These are phyloP conservation scores for Danaus melanippus DNA, from an alignment of 1,140 invertebrate species.

Conservation along the genomic window DNA sequence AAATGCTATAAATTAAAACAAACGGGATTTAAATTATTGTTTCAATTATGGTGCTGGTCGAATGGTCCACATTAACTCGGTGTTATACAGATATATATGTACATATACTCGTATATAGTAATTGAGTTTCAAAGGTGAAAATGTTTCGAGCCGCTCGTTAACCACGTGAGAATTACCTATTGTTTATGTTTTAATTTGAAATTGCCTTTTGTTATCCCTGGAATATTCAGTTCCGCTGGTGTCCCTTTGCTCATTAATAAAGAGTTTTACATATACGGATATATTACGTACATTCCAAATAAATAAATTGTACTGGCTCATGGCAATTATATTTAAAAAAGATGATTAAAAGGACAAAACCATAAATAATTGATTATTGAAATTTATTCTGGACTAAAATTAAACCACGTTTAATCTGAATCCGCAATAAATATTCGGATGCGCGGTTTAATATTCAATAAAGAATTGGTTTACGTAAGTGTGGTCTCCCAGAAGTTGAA, in stretches of 20 bases:
- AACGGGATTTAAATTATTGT: conserved; percentile 30
- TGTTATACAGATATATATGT: conserved; percentile 24
- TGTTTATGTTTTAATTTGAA: conserved; percentile 69
- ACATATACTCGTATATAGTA: conserved; percentile 46
- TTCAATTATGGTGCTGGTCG: conserved; percentile 29
- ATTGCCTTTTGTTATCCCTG: conserved; percentile 28
- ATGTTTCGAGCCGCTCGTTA: conserved; percentile 57
- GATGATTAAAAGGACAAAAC: too few species aligned
- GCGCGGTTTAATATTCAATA: conserved; percentile 9
- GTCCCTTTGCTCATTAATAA: conserved; percentile 6
- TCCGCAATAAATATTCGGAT: neutral
- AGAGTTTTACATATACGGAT: too few species aligned
- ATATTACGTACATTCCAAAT: too few species aligned
- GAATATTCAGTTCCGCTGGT: conserved; percentile 6
- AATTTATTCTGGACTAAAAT: too few species aligned
- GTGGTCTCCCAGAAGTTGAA: conserved; percentile 9
- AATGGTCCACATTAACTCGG: conserved; percentile 21
- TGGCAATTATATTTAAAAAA: too few species aligned
- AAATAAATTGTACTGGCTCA: too few species aligned
- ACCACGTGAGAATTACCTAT: conserved; percentile 58
- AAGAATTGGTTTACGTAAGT: conserved; percentile 6
- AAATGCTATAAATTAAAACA: conserved; percentile 18
- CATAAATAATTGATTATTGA: too few species aligned
- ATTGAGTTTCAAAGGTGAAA: conserved; percentile 58
- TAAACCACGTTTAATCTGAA: too few species aligned